Base-by-base conservation (phyloP, 2,888 invertebrate species). In the Caenorhabditis plicata region DNA sequence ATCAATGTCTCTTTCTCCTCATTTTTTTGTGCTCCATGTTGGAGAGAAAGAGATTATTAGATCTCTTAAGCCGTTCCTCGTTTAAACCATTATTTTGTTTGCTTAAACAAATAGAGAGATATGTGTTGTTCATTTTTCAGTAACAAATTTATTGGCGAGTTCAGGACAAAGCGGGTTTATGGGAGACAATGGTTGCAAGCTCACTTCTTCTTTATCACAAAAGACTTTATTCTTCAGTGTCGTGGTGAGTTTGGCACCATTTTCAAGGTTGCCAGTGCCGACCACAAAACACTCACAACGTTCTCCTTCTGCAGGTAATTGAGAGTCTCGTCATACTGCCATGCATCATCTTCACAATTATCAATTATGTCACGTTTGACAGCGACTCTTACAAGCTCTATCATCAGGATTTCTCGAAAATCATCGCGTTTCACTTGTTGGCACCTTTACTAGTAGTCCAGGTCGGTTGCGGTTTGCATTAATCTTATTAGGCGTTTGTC, bases 401-500 rank as follows among this genome's bases (percentile, higher is more conserved):
- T 51, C 50, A 50, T 27, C 50, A 45, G 17, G 56, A 56, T 3
- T 15, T 56, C 11, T 50, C 56, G 7, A 38, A 33, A 38, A 43
- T 56, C 36, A 38, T 56, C n/a, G 36, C 32, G 0, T 56, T 36
- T 38, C 42, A 45, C 32, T 41, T 56, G 8, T 22, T 56, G 7
- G 11, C 43, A 3, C 56, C 56, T 0, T 43, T 56, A 32, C 47
- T 56, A 26, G 42, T 55, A 20, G 45, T 44, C 31, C 49, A 55
- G 45, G 55, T 55, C 1, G 17, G 55, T 44, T 8, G 13, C 2
- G 27, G 26, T 27, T 15, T 23, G 31, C 4, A 35, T 35, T 15
- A 35, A 35, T 7, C 8, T 35, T 17, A 35, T 11, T 27, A 27
- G 7, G 29, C n/a, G n/a, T n/a, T n/a, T n/a, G n/a, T n/a, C n/a